Evolutionary conservation across 2,888 invertebrate genomes (phyloP), one percentile per base, ranked within the genome.

Genomic region (Reticulitermes lucifugus): DNA sequence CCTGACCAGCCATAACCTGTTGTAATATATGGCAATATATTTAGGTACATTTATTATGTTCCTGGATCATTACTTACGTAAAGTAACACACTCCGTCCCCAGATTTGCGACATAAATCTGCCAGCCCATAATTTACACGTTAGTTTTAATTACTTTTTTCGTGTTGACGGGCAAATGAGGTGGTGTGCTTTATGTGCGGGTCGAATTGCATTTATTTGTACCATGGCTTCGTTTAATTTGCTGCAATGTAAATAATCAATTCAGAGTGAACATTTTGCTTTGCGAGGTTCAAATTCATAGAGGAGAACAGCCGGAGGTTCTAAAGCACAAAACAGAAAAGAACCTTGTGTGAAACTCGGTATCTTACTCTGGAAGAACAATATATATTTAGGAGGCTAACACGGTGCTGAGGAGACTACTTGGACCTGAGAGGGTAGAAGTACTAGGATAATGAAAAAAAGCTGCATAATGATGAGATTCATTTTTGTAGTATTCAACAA

Each of bases 101-200:
- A 77, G 77, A 77, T 77, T 77, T 77, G n/a, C 46, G 43, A 51
- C 41, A 77, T 77, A 77, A 77, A 77, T 77, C 77, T 77, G 77
- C 77, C 77, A 77, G 46, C 77, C 77, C 77, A 77, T 77, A 77
- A 77, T 77, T 77, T 77, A 77, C 51, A 77, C 51, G 46, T 77
- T 77, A 77, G 77, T 46, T 77, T 77, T 77, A 46, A 77, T 46
- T 77, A n/a, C 43, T 46, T 77, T 77, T 77, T 77, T 18, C 46
- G 22, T 77, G 77, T 46, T 77, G 43, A 77, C 77, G 35, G 46
- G 21, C 10, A 41, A 73, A 73, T 73, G 73, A 35, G 73, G 35
- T 29, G 46, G 65, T 65, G 0, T n/a, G 65, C 9, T 65, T 65
- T n/a, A 65, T 65, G n/a, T 25, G 65, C 6, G 65, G 25, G n/a